phyloP scores from a whole-genome alignment of 2,113 vertebrate species.

The Coreoperca whiteheadi region DNA sequence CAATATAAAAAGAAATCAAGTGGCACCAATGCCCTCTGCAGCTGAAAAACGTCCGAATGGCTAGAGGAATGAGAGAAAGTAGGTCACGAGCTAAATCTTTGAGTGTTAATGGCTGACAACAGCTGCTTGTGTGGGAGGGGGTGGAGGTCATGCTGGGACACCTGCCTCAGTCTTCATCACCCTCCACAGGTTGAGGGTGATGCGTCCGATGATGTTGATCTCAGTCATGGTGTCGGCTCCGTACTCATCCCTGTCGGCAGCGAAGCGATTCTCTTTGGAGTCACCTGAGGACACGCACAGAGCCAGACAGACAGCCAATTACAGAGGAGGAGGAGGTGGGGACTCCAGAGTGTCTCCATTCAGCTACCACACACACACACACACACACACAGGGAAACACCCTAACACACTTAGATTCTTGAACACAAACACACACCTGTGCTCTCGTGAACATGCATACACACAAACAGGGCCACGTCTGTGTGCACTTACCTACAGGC shows the following conservation, averaged over 20 bases:
- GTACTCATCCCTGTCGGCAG: constrained; percentile 93
- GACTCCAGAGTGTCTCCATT: constrained; percentile 18
- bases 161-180: constrained; percentile 97
- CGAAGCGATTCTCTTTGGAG: constrained; percentile 91
- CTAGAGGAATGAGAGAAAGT: constrained; percentile 12
- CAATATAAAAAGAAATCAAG: not conserved
- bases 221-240: constrained; percentile 95
- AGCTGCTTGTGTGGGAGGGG: not conserved
- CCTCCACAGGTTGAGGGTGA: constrained; percentile 96
- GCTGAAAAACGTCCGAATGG: constrained; percentile 5
- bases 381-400: not conserved
- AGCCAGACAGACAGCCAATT: constrained; percentile 47
- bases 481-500: not conserved
- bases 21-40: not conserved
- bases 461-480: not conserved
- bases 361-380: not conserved
- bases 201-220: constrained; percentile 93
- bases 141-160: constrained; percentile 36
- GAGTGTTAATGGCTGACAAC: not conserved
- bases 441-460: not conserved
- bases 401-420: not conserved
- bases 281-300: constrained; percentile 85
- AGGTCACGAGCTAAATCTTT: constrained; percentile 1
- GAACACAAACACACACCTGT: not conserved
- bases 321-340: constrained; percentile 27